These are phyloP conservation scores for Oryzias sinensis DNA, from an alignment of 2,797 vertebrate genomes.

Conservation along the genomic window DNA sequence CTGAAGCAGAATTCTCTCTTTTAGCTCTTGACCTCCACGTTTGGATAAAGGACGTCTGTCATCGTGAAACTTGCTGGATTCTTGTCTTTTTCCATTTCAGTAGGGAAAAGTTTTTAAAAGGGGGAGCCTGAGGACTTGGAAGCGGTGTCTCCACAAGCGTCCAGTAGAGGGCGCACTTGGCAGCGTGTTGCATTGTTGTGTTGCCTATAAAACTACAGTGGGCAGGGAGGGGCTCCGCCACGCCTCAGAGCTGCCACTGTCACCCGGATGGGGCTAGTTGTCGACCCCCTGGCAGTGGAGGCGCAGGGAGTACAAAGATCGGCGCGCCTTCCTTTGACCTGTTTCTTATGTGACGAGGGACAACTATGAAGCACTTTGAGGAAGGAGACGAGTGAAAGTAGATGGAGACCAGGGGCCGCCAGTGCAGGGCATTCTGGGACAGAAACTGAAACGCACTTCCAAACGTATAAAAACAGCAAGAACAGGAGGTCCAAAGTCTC, in stretches of 20 bases:
- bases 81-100: too few species aligned
- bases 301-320: conserved; percentile 43
- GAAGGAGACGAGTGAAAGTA: conserved; percentile 37
- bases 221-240: not conserved
- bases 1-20: too few species aligned
- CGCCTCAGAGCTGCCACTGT: too few species aligned
- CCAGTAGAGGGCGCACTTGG: conserved; percentile 56
- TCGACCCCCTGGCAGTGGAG: too few species aligned
- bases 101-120: too few species aligned
- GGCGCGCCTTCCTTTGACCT: conserved; percentile 31
- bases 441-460: conserved; percentile 57
- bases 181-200: conserved; percentile 65
- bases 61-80: too few species aligned
- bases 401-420: conserved; percentile 27
- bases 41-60: too few species aligned
- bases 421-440: conserved; percentile 20
- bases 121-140: too few species aligned
- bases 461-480: conserved; percentile 50
- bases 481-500: conserved; percentile 51
- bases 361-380: conserved; percentile 28
- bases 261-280: too few species aligned
- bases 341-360: conserved; percentile 17
- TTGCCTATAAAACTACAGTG: conserved; percentile 60
- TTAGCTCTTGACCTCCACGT: too few species aligned
- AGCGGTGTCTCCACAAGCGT: conserved; percentile 13